Conservation (phyloP, 2,797 vertebrate species). For the Takifugu rubripes region DNA sequence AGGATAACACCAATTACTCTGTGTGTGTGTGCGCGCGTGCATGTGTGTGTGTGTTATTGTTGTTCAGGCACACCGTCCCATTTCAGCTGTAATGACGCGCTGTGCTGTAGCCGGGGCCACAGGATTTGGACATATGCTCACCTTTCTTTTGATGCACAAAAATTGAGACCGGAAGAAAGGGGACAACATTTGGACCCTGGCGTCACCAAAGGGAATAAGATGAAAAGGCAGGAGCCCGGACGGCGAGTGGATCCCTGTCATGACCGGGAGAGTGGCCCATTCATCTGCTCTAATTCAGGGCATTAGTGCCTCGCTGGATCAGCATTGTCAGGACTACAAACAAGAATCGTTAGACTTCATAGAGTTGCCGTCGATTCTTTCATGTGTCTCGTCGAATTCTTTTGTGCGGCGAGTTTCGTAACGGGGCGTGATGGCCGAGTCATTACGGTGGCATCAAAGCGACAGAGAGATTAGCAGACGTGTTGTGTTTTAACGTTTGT, state of each 20-base stretch:
- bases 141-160: constrained; percentile 94
- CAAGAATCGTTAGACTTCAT: constrained; percentile 68
- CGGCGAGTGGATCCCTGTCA: constrained; percentile 79
- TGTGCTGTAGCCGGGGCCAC: constrained; percentile 73
- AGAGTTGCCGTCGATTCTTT: constrained; percentile 58
- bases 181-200: constrained; percentile 76
- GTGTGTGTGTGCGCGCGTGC: constrained; percentile 21
- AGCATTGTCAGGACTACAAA: constrained; percentile 78
- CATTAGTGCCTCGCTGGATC: constrained; percentile 79
- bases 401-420: constrained; percentile 57
- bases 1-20: constrained; percentile 88
- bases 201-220: constrained; percentile 89
- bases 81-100: constrained; percentile 72
- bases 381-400: constrained; percentile 60
- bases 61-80: constrained; percentile 42
- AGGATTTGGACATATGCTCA: constrained; percentile 86
- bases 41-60: constrained; percentile 15
- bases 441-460: constrained; percentile 49
- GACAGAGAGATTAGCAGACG: constrained; percentile 29
- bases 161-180: constrained; percentile 88
- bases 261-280: constrained; percentile 79
- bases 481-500: constrained; percentile 20
- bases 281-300: constrained; percentile 83
- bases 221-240: constrained; percentile 88
- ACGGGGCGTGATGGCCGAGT: constrained; percentile 39